Conservation (phyloP, 2,888 invertebrate genomes). For the Sussaba pulchella region DNA sequence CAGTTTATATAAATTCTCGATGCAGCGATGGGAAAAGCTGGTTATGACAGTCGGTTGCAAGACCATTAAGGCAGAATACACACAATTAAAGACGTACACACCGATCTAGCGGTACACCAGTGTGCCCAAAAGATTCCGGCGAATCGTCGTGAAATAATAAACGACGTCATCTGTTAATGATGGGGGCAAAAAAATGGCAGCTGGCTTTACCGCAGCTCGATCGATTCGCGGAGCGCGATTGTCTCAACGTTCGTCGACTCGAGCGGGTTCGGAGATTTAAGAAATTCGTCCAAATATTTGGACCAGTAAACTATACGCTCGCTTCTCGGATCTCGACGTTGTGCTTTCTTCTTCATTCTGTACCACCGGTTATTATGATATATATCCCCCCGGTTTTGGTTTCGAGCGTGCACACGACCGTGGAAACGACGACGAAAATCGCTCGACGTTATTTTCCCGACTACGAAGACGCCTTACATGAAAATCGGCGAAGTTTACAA, state of each 20-base stretch:
- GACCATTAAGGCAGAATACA: slow-evolving; percentile 13
- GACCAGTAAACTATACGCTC: slow-evolving; percentile 42
- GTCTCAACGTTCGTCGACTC: slow-evolving; percentile 25
- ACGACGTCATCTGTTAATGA: slow-evolving; percentile 22
- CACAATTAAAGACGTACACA: background rate
- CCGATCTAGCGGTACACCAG: background rate
- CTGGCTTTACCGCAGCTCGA: slow-evolving; percentile 34
- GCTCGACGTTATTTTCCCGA: slow-evolving; percentile 32
- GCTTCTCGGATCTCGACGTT: slow-evolving; percentile 26
- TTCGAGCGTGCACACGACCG: background rate
- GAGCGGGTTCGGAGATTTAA: slow-evolving; percentile 10
- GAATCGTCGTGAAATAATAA: slow-evolving; percentile 50
- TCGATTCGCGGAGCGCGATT: slow-evolving; percentile 45
- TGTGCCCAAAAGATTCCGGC: slow-evolving; percentile 43
- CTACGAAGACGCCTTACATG: slow-evolving; percentile 3
- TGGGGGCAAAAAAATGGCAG: slow-evolving; percentile 41
- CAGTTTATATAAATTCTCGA: no score
- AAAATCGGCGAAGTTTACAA: slow-evolving; percentile 47
- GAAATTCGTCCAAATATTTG: slow-evolving; percentile 58
- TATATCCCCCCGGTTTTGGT: background rate
- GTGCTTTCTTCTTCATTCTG: background rate
- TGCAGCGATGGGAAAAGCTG: background rate
- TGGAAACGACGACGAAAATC: background rate
- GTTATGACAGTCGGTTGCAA: slow-evolving; percentile 2
- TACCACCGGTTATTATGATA: no score